Evolutionary conservation across 2,888 invertebrate species (phyloP), one percentile per base, ranked within the genome.

Genomic region (Catocala sponsa): DNA sequence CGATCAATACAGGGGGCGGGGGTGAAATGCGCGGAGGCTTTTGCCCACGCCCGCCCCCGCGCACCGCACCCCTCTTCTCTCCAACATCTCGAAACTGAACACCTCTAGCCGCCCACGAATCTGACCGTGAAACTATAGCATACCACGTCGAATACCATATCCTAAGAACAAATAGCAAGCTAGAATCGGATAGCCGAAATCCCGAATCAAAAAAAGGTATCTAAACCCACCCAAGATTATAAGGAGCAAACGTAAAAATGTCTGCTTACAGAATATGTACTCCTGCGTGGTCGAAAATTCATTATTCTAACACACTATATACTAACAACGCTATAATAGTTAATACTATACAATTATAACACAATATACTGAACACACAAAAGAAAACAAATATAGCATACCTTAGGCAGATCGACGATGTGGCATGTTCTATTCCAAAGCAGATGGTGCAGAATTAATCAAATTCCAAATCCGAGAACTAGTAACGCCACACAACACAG

Each of bases 1-100:
- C 92, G 92, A 94, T 94, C 94, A 92, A 94, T 94, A 94, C 84
- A 68, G 75, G 83, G 83, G 81, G 82, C 72, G 75, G 82, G 83
- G 81, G 82, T 72, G 81, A 80, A 77, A 75, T 91, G 92, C 91
- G 91, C 91, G 88, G 80, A 68, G 78, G 69, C 56, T 75, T 80
- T 82, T 85, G 84, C 87, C 87, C 87, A 86, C 89, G 86, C 84
- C 82, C 85, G 82, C 84, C 81, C 82, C 80, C 81, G 73, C 80
- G 52, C 76, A 61, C 71, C 77, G 60, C 67, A 64, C 68, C 71
- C 65, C 79, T 65, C 74, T 80, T 67, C 77, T 80, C 84, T 79
- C 73, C 64, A 67, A 68, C 69, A 78, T 75, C 80, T 82, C 81
- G 84, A 86, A 88, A 88, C 80, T 81, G 82, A 81, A 87, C 84